Conservation (phyloP, 2,888 invertebrate genomes). For the Sinohyriopsis cumingii region DNA sequence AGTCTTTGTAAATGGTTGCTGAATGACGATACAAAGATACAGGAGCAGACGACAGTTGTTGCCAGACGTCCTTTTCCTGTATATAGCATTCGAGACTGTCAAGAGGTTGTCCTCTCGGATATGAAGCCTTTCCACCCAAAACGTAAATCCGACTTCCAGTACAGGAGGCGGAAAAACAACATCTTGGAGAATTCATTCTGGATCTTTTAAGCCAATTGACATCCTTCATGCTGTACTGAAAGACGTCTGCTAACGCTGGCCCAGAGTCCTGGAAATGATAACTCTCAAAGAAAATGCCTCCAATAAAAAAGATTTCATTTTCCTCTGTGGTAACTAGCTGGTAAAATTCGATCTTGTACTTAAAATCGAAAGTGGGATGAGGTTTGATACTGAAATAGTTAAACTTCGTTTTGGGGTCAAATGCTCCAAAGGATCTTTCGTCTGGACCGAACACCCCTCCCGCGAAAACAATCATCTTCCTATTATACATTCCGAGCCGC, state of each 20-base stretch:
- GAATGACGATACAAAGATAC: conserved; percentile 53
- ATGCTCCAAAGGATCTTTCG: conserved; percentile 55
- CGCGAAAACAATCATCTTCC: conserved; percentile 56
- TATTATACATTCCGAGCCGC: conserved; percentile 60
- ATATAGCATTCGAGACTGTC: conserved; percentile 53
- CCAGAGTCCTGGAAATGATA: conserved; percentile 54
- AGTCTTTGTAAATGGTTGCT: conserved; percentile 39
- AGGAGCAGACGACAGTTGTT: conserved; percentile 49
- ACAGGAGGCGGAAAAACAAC: conserved; percentile 50
- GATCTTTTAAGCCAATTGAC: conserved; percentile 48
- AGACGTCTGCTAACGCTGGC: conserved; percentile 46
- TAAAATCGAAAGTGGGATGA: conserved; percentile 63
- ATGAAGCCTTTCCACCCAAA: conserved; percentile 51
- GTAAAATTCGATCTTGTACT: conserved; percentile 57
- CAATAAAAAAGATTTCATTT: conserved; percentile 54
- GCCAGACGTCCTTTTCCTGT: conserved; percentile 47
- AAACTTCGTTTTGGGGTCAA: conserved; percentile 51
- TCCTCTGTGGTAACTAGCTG: conserved; percentile 43
- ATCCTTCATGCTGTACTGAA: conserved; percentile 46
- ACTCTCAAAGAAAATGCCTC: conserved; percentile 62
- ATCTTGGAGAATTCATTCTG: conserved; percentile 44
- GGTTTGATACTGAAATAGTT: conserved; percentile 55
- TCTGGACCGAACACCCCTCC: conserved; percentile 47
- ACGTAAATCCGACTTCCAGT: conserved; percentile 44
- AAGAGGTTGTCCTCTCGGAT: conserved; percentile 50